Conservation (phyloP, 2,797 vertebrate genomes). For the Periparus ater region DNA sequence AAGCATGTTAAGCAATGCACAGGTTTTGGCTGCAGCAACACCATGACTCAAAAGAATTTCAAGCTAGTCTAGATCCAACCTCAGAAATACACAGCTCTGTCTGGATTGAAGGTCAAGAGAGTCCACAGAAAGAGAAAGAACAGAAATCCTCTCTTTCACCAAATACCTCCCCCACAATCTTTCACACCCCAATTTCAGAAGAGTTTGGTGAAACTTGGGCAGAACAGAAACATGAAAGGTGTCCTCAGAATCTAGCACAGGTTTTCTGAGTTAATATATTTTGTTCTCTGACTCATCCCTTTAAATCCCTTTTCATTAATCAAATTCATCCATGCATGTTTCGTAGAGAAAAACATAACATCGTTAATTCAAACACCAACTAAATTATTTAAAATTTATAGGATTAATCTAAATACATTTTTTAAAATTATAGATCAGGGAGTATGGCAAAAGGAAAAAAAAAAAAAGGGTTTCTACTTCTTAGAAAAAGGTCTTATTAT, state of each 20-base stretch:
- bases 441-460: background rate
- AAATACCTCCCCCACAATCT: fast-evolving
- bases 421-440: background rate
- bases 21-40: background rate
- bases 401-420: background rate
- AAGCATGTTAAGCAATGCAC: background rate
- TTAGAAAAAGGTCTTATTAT: background rate
- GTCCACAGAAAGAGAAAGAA: background rate
- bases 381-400: background rate
- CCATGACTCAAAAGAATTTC: background rate
- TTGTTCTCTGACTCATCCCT: background rate
- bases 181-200: background rate
- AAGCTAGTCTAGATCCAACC: background rate
- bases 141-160: background rate
- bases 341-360: background rate
- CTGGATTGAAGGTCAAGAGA: background rate
- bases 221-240: background rate
- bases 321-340: background rate
- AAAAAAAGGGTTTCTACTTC: background rate
- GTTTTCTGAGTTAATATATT: background rate
- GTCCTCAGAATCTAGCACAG: background rate
- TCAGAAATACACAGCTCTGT: background rate
- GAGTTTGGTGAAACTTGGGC: background rate
- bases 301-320: background rate
- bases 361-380: background rate